Base-by-base conservation (phyloP, 2,113 vertebrate genomes). In the Platichthys stellatus region DNA sequence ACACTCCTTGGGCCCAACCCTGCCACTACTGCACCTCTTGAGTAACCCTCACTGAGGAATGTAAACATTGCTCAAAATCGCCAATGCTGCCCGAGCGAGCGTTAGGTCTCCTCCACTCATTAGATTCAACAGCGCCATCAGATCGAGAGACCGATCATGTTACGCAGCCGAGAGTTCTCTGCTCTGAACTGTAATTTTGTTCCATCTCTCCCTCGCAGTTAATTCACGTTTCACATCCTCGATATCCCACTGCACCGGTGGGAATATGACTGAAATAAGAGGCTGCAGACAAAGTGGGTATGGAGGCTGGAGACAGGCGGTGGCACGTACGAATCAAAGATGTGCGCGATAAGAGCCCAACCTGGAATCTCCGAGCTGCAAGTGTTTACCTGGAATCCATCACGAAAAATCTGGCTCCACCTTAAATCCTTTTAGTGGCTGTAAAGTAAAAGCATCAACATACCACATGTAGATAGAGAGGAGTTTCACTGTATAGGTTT, bases 31-130 rank as follows among this genome's bases (percentile, higher is more conserved):
- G 20, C 62, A 70, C 81, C 69, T 69, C 69, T 58, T 35, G 38
- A 6, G 10, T 23, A 59, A 89, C 84, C 89, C 74, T 64, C 49
- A 3, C 60, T 31, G 66, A 69, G 73, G 84, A 88, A 84, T 63
- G 72, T 73, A 72, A 82, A 74, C 3, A 38, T 54, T 67, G 56
- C 76, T 74, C 2, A 2, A 76, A 84, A 61, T 51, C 6, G 53
- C 53, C n/a, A 56, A 23, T 10, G n/a, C 53, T 21, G 53, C 51
- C 17, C 51, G 20, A 43, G 53, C 3, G n/a, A 21, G 20, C 9
- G 10, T 4, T 3, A 9, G n/a, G 7, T 54, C n/a, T 3, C 18
- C 53, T 59, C 23, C 12, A 11, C 3, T 43, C 10, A 18, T 35
- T 56, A 56, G 47, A 76, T 24, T 11, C 35, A 78, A 59, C 69